Percentiles rank a stretch among this genome's conserved stretches.
phyloP scores from a whole-genome alignment of 2,888 invertebrate species.

The Girardia tigrina region DNA sequence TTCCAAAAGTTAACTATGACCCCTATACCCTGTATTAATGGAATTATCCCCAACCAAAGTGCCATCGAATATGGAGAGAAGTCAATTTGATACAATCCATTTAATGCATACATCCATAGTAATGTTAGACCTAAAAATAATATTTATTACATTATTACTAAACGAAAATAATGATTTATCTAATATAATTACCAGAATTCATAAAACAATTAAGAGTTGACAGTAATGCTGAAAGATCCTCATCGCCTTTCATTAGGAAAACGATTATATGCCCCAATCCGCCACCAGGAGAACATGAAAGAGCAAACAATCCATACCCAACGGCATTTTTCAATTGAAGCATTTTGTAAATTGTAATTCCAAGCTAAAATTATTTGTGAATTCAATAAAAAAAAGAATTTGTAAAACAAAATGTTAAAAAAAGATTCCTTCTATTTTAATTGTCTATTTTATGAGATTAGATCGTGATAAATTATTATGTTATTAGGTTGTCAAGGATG shows the following conservation, averaged over 20 bases:
- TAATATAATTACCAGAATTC: background rate
- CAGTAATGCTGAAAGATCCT: constrained; percentile 44
- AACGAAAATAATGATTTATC: background rate
- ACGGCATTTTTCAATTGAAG: constrained; percentile 7
- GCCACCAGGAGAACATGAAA: constrained; percentile 46
- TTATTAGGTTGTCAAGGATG: no score
- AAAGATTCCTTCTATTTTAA: no score
- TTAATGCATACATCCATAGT: constrained; percentile 10
- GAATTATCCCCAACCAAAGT: constrained; percentile 11
- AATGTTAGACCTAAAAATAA: background rate
- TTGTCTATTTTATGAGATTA: no score
- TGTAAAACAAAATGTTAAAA: no score
- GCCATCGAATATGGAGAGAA: constrained; percentile 1
- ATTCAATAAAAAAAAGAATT: no score
- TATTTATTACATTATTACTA: no score
- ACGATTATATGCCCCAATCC: constrained; percentile 47
- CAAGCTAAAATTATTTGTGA: background rate
- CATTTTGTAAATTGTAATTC: constrained; percentile 11
- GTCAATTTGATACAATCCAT: background rate
- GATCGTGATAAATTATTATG: no score
- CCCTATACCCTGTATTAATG: background rate
- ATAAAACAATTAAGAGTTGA: constrained; percentile 44
- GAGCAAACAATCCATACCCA: constrained; percentile 44
- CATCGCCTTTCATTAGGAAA: constrained; percentile 44
- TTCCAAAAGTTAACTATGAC: background rate